phyloP scores from a whole-genome alignment of 2,113 vertebrate genomes.

The Dasyurus viverrinus region DNA sequence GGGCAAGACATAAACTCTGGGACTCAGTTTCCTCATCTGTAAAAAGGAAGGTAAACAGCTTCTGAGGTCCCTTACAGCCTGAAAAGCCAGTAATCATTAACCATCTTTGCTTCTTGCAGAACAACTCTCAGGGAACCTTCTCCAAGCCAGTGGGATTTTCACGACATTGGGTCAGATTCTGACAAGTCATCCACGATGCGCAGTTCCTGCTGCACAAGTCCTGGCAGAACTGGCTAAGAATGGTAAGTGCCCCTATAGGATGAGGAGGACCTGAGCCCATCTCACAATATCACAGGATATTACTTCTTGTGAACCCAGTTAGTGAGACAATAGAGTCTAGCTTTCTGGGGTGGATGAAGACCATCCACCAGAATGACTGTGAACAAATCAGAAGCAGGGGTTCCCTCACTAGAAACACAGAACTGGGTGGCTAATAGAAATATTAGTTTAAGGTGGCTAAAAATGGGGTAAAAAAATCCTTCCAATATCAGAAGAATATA shows the following conservation, averaged over 20 bases:
- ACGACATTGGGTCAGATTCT: constrained; percentile 84
- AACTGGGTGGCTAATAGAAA: background rate
- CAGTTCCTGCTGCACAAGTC: constrained; percentile 86
- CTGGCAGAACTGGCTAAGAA: constrained; percentile 90
- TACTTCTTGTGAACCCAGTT: background rate
- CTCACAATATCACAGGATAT: background rate
- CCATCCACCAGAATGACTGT: background rate
- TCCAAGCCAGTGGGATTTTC: constrained; percentile 85
- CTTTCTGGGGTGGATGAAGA: no score
- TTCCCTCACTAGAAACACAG: background rate
- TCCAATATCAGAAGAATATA: background rate
- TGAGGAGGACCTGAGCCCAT: background rate
- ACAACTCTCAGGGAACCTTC: constrained; percentile 83
- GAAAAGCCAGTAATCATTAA: background rate
- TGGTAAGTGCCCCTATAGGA: constrained; percentile 77
- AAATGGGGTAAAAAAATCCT: background rate
- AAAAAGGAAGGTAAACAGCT: background rate
- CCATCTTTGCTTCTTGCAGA: constrained; percentile 78
- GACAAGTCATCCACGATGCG: constrained; percentile 80
- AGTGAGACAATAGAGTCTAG: background rate
- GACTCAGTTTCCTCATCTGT: background rate
- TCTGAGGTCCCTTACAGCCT: background rate
- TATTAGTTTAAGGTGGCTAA: background rate
- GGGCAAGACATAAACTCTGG: background rate
- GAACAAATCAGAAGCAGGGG: background rate